A percentile compares a stretch with the other conserved stretches of the same genome.
These are phyloP conservation scores for Phaedon cochleariae DNA, from an alignment of 2,888 invertebrate genomes.

Conservation along the genomic window DNA sequence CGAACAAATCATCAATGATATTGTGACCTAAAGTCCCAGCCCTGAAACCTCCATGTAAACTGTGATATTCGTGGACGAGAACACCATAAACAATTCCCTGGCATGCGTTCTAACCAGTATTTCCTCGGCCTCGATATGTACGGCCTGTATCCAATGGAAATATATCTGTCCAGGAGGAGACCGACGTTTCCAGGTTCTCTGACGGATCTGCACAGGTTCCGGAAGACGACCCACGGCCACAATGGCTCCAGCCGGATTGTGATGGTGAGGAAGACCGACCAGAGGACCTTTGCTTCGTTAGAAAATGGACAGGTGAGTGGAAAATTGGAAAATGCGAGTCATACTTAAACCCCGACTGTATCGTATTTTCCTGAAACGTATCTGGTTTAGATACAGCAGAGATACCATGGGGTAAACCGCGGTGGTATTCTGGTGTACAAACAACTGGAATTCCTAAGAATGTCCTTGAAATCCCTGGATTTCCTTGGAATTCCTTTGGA, in stretches of 20 bases:
- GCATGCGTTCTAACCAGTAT: conserved; percentile 36
- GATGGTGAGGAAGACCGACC: conserved; percentile 75
- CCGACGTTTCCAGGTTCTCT: conserved; percentile 57
- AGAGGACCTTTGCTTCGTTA: conserved; percentile 70
- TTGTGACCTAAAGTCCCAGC: too few species aligned
- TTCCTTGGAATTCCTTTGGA: too few species aligned
- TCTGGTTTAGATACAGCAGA: too few species aligned
- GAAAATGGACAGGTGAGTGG: conserved; percentile 65
- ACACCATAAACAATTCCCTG: neutral
- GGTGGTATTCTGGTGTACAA: too few species aligned
- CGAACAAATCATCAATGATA: too few species aligned
- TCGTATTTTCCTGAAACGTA: too few species aligned
- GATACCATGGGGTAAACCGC: too few species aligned
- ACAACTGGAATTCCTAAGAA: too few species aligned
- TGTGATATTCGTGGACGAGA: neutral
- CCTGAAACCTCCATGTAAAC: neutral
- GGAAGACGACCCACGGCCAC: conserved; percentile 61
- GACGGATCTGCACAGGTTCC: conserved; percentile 58
- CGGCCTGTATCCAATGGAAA: conserved; percentile 41
- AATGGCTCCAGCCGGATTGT: conserved; percentile 69
- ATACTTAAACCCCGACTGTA: too few species aligned
- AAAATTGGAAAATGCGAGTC: too few species aligned
- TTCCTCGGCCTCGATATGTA: conserved; percentile 43
- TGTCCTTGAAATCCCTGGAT: too few species aligned
- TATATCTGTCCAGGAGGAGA: conserved; percentile 54